A percentile compares a stretch with the other conserved stretches of the same genome.
Conservation (phyloP, 1,140 invertebrate genomes). For the Drosophila tsacasi region DNA sequence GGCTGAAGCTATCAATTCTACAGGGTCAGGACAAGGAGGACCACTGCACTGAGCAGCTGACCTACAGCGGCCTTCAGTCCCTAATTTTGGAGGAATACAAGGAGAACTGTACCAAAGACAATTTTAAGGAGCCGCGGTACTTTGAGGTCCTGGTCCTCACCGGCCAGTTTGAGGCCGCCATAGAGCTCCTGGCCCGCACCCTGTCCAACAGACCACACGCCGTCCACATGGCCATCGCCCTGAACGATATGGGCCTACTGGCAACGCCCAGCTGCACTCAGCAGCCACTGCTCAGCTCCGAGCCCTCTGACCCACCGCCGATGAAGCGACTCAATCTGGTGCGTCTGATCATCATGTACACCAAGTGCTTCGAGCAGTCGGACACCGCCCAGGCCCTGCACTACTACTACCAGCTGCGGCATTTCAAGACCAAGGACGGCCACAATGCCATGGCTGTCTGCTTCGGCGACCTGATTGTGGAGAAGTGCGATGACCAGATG, state of each 20-base stretch:
- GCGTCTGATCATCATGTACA: slow-evolving; percentile 94
- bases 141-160: slow-evolving; percentile 96
- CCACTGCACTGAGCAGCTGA: slow-evolving; percentile 87
- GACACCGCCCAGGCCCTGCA: slow-evolving; percentile 95
- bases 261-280: slow-evolving; percentile 88
- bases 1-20: slow-evolving; percentile 95
- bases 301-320: slow-evolving; percentile 91
- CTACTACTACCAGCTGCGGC: slow-evolving; percentile 95
- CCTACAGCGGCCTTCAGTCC: slow-evolving; percentile 90
- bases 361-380: slow-evolving; percentile 94
- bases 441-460: slow-evolving; percentile 94
- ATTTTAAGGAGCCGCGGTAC: slow-evolving; percentile 95
- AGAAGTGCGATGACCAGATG: slow-evolving; percentile 88
- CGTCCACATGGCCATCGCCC: slow-evolving; percentile 96
- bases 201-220: slow-evolving; percentile 92
- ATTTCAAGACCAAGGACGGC: slow-evolving; percentile 90
- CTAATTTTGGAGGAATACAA: slow-evolving; percentile 96
- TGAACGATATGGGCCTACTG: slow-evolving; percentile 94
- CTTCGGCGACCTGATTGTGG: slow-evolving; percentile 92
- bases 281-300: slow-evolving; percentile 87
- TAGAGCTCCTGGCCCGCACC: slow-evolving; percentile 94
- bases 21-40: slow-evolving; percentile 84
- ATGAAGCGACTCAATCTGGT: slow-evolving; percentile 94
- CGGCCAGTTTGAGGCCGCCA: slow-evolving; percentile 97
- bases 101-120: slow-evolving; percentile 96